Base-by-base conservation (phyloP, 2,888 invertebrate genomes). In the Pyrgus malvae region DNA sequence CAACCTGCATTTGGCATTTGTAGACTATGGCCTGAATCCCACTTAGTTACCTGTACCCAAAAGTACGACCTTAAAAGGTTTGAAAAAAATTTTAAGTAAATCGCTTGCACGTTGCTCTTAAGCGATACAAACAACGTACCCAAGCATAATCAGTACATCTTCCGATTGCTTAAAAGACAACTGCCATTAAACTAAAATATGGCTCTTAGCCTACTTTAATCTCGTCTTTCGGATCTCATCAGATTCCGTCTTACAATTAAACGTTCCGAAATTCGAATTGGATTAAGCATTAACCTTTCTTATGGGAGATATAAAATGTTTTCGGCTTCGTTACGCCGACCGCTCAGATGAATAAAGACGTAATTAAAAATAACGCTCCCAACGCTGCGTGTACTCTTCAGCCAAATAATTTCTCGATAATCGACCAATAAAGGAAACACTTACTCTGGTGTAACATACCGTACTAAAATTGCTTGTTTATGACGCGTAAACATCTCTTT, bases 271-370 rank as follows among this genome's bases (percentile, higher is more conserved):
- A 74, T 70, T 70, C 67, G 66, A 80, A 76, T 77, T 70, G 70
- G 71, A 77, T 76, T 76, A 74, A 68, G 69, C 70, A 74, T 80
- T 76, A 76, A 78, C 62, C 61, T 78, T 77, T 75, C 76, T 75
- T 78, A 78, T 69, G 74, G 65, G 63, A 59, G 65, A 71, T 68
- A 76, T 82, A 72, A 82, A 82, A 73, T 60, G 68, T 71, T 77
- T 72, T 76, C 64, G 68, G 67, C 72, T 67, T 76, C 72, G 71
- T 78, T 76, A 78, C 72, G 67, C 70, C 63, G 64, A 63, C 69
- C 55, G 59, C 61, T 54, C 62, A 56, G 61, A 67, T 74, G 74
- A 80, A 74, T 80, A 68, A 76, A 78, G 70, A 67, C 61, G 67
- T 75, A 74, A 82, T 80, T 78, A 78, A 79, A 81, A 73, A 71